Conservation (phyloP, 2,797 vertebrate species). For the Orientallactaga sibirica region DNA sequence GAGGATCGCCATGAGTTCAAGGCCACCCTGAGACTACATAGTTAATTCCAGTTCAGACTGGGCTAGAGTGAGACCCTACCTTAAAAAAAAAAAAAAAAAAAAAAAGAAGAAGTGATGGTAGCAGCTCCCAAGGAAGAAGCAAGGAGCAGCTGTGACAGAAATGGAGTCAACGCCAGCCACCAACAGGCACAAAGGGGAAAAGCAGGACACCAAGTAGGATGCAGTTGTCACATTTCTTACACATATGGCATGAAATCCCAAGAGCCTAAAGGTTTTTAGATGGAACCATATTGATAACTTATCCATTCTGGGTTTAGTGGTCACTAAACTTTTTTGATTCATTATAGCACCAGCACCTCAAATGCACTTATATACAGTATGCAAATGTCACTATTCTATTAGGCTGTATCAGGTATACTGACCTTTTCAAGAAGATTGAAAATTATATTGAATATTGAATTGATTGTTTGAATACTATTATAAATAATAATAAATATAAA, state of each 20-base stretch:
- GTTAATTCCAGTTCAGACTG: too few relatives aligned
- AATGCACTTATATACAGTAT: neutral
- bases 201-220: neutral
- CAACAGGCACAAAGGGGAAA: neutral
- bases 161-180: neutral
- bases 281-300: neutral
- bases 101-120: neutral
- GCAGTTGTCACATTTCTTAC: neutral
- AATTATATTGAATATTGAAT: neutral
- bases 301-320: neutral
- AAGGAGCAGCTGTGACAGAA: neutral
- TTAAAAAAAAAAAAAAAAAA: neutral
- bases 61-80: too few relatives aligned
- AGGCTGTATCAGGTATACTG: neutral
- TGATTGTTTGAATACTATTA: neutral
- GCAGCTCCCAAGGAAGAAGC: neutral
- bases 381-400: neutral
- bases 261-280: neutral
- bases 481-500: neutral
- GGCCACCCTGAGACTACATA: too few relatives aligned
- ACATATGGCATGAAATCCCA: neutral
- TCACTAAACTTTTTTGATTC: neutral
- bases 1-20: too few relatives aligned
- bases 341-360: neutral
- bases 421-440: neutral